A percentile compares a stretch with the other conserved stretches of the same genome.
These are phyloP conservation scores for Silurus lanzhouensis DNA, from an alignment of 2,797 vertebrate genomes.

Conservation along the genomic window DNA sequence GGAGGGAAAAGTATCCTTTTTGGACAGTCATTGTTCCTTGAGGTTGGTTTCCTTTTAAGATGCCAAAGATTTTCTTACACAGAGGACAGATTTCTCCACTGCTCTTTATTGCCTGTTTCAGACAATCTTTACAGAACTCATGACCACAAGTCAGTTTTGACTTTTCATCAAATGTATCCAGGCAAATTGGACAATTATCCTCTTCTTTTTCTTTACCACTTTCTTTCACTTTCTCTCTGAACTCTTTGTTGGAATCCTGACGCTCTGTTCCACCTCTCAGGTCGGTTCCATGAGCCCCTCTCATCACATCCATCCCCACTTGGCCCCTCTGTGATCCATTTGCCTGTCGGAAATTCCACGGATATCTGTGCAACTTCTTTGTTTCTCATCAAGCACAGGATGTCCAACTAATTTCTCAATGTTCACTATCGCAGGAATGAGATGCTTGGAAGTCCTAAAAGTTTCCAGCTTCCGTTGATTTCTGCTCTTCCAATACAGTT, in stretches of 20 bases:
- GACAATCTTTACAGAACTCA: slow-evolving; percentile 67
- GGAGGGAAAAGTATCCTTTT: accelerated
- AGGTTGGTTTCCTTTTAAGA: slow-evolving; percentile 69
- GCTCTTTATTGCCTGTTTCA: accelerated
- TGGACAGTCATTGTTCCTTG: neutral
- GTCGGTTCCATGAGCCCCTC: neutral
- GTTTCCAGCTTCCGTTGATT: neutral
- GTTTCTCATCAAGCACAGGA: neutral
- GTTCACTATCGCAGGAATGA: neutral
- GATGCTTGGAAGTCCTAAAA: slow-evolving; percentile 38
- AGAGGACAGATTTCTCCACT: slow-evolving; percentile 67
- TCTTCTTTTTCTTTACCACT: slow-evolving; percentile 9
- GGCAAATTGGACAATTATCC: slow-evolving; percentile 66
- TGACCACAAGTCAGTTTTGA: slow-evolving; percentile 64
- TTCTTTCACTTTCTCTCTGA: neutral
- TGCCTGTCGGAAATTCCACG: neutral
- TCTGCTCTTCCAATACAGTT: neutral
- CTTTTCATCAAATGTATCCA: slow-evolving; percentile 57
- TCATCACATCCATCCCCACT: too few relatives aligned
- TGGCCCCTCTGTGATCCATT: neutral
- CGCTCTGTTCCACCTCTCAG: neutral
- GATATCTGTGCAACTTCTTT: slow-evolving; percentile 26
- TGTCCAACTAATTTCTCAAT: slow-evolving; percentile 27
- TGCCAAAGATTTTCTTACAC: slow-evolving; percentile 70
- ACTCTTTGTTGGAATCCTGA: neutral